phyloP scores from a whole-genome alignment of 2,797 vertebrate genomes.

The Pagetopsis macropterus region DNA sequence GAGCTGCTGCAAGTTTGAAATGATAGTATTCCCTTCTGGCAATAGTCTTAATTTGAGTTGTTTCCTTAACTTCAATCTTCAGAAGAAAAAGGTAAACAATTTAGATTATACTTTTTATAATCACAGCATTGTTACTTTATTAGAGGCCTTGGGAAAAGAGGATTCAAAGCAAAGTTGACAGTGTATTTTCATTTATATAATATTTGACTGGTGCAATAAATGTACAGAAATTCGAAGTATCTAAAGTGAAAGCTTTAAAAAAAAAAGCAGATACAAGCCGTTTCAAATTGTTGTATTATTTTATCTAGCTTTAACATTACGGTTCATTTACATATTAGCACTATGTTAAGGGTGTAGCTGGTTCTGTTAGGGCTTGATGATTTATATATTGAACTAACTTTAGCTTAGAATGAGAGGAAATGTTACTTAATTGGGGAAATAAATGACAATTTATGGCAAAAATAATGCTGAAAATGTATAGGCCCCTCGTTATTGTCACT shows the following conservation, averaged over 20 bases:
- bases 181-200: no score
- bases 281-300: background rate
- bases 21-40: conserved; percentile 1
- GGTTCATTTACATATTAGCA: background rate
- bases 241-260: no score
- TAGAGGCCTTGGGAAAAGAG: background rate
- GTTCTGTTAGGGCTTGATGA: no score
- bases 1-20: conserved; percentile 13
- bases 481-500: no score
- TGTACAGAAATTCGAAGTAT: background rate
- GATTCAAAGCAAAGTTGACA: background rate
- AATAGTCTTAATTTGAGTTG: background rate
- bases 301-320: background rate
- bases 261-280: background rate
- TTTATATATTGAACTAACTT: no score
- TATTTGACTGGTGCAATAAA: background rate
- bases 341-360: background rate
- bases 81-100: no score
- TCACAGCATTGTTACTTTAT: background rate
- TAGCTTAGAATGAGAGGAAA: no score
- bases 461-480: no score
- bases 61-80: no score
- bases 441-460: no score
- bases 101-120: background rate
- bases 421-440: no score